Base-by-base conservation (phyloP, 1,140 invertebrate genomes). In the Ceratosolen solmsi region DNA sequence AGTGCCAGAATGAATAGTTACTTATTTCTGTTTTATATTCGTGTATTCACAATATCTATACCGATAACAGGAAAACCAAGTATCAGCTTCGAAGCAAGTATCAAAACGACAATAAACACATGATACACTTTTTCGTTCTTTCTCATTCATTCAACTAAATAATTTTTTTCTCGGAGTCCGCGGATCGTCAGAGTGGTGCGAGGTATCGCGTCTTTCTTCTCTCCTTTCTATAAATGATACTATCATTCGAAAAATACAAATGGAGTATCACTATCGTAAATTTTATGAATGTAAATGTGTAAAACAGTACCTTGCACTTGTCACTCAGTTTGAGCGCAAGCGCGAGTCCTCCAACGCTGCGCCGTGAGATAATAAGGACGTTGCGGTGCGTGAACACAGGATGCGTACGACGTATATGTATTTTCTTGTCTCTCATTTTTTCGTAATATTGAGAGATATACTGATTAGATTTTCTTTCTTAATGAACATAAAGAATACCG, bases 251-350 rank as follows among this genome's bases (percentile, higher is more conserved):
- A 75, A 81, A 70, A 70, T 51, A 68, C 20, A 22, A 75, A 68
- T 75, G 30, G 36, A 75, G 49, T 25, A 82, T 30, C 63, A 27
- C 30, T 49, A 78, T 81, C 80, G 79, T 84, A 85, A 86, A 87
- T 86, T 85, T 83, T 86, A 88, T 89, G 82, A 89, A 89, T 89
- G 84, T 90, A 87, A 89, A 85, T 90, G 87, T 89, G 83, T 87
- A 82, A 86, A 89, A 90, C 92, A 92, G 91, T 93, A 93, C 92
- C 92, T 93, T 93, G 92, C 92, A 93, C 92, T 92, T 92, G 92
- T 92, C 92, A 92, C 92, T 93, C 92, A 89, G 91, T 93, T 93
- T 92, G 92, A 93, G 92, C 87, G 92, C 92, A 92, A 93, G 92
- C 92, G 89, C 92, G 91, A 89, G 92, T 92, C 87, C 89, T 92